phyloP scores from a whole-genome alignment of 2,888 invertebrate genomes.

The Nephrotoma guestfalica region DNA sequence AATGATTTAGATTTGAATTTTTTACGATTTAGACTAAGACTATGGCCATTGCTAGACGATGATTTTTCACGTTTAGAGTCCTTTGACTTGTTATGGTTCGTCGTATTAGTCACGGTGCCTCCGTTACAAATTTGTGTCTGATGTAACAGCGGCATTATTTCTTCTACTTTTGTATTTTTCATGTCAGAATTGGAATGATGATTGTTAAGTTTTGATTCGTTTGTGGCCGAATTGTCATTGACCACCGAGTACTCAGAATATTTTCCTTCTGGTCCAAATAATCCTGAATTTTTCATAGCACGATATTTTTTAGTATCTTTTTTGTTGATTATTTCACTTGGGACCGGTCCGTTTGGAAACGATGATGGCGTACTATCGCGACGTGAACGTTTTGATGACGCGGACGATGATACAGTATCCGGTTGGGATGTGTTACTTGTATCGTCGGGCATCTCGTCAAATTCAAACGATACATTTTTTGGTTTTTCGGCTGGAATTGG shows the following conservation, averaged over 20 bases:
- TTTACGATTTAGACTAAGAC: background rate
- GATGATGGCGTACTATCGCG: conserved; percentile 5
- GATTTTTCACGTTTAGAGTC: background rate
- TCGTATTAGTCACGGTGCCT: background rate
- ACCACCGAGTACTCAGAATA: background rate
- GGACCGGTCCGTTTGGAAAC: background rate
- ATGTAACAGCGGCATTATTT: conserved; percentile 2
- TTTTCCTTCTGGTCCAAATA: conserved; percentile 16
- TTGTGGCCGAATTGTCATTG: background rate
- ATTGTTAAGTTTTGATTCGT: background rate
- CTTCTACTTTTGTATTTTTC: background rate
- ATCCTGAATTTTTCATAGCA: conserved; percentile 13
- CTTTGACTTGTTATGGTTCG: background rate
- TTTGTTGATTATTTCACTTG: conserved; percentile 10
- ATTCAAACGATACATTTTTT: conserved; percentile 16
- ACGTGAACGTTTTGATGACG: background rate
- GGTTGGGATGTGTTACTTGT: background rate
- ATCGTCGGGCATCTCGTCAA: conserved; percentile 8
- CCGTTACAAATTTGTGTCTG: background rate
- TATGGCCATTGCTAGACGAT: background rate
- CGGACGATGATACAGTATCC: background rate
- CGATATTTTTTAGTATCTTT: conserved; percentile 13
- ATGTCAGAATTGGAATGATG: background rate
- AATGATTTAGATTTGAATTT: conserved; percentile 4
- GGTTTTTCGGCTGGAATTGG: conserved; percentile 3